Evolutionary conservation across 2,797 vertebrate species (phyloP), one percentile per base, ranked within the genome.

Genomic region (Florisuga fusca): DNA sequence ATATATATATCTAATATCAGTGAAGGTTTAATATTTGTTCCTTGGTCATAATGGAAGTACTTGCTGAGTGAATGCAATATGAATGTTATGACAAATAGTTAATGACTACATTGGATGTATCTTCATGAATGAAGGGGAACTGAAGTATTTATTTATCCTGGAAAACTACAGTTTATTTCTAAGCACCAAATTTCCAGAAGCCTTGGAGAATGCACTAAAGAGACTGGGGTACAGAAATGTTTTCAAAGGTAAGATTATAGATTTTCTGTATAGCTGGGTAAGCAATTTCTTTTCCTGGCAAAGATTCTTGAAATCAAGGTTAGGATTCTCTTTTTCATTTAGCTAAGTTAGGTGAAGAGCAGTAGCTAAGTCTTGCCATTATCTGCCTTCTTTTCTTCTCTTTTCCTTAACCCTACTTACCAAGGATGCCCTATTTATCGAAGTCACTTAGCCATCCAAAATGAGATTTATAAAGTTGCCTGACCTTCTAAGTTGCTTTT

Each of bases 401-500:
- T 91, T 79, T 75, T 92, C 18, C 38, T 83, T 91, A 75, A 72
- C 23, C 58, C 34, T 31, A 15, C 31, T 48, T 90, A 36, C 46
- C 54, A 90, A 84, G 76, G 84, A 68, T 80, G 19, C 45, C 25
- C 29, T 54, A 64, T 62, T 89, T 9, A 23, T 69, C 21, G 48
- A 53, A 90, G 50, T 71, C 48, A 84, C 64, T 89, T 87, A 75
- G 76, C 50, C 76, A 54, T 85, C 66, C 89, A 83, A 69, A 81
- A 73, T 82, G 33, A 78, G 87, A 72, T 84, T 95, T 84, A 31
- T 36, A 81, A 95, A 93, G 51, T 96, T 34, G 43, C 91, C 75
- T 88, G 54, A 82, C 58, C 68, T 96, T 94, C 89, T 89, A 15
- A 94, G 82, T 85, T 89, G 79, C 93, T 95, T 96, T 96, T 95